phyloP scores from a whole-genome alignment of 2,797 vertebrate genomes.

The Myotis findleyi region DNA sequence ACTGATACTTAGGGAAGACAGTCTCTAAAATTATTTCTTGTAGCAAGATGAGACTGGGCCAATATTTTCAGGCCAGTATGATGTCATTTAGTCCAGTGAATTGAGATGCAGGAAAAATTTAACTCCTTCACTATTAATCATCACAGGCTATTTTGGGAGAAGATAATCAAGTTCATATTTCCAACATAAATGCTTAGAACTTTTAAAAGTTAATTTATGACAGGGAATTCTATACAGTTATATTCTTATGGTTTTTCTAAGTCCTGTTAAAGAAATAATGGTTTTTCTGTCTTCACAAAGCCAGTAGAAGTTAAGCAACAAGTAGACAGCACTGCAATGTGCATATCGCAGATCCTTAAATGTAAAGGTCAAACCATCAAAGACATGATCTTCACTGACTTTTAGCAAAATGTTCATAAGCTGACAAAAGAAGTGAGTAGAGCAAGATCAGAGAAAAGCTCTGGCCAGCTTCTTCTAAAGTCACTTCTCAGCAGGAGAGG shows the following conservation, averaged over 20 bases:
- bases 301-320: conserved; percentile 21
- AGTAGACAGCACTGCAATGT: neutral
- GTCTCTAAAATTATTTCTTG: conserved; percentile 33
- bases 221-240: neutral
- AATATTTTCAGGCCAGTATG: neutral
- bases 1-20: neutral
- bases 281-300: neutral
- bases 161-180: neutral
- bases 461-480: conserved; percentile 21
- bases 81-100: neutral
- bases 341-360: neutral
- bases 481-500: neutral
- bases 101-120: neutral
- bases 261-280: neutral
- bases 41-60: neutral
- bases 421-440: conserved; percentile 25
- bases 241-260: neutral
- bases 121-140: conserved; percentile 11
- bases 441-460: conserved; percentile 16
- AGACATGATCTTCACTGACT: conserved; percentile 27
- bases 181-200: neutral
- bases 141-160: neutral
- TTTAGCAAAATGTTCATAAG: conserved; percentile 42
- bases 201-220: conserved; percentile 8
- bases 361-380: conserved; percentile 17